Evolutionary conservation across 2,113 vertebrate genomes (phyloP).

Genomic region (Odontesthes bonariensis): DNA sequence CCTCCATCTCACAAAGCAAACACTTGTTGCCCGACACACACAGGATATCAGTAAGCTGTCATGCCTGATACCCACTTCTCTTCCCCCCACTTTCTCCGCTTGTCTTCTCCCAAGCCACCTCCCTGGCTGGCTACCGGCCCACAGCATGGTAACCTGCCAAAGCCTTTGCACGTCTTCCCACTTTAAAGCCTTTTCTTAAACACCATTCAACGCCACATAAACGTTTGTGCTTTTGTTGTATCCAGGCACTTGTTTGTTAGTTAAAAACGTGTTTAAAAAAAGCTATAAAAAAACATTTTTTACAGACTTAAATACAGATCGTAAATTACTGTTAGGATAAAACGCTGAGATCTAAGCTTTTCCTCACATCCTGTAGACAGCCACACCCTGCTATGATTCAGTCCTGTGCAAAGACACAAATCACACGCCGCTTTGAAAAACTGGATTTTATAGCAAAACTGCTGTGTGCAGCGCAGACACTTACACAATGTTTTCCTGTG

Average conservation of each 20-base stretch:
- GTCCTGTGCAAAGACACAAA: conserved; percentile 4
- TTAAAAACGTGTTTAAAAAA: too few relatives aligned
- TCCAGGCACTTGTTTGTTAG: not conserved
- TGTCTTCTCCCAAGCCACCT: conserved; percentile 42
- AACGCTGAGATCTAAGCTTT: conserved; percentile 13
- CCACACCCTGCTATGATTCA: conserved; percentile 70
- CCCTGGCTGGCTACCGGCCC: conserved; percentile 51
- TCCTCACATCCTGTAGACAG: conserved; percentile 3
- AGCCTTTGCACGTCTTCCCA: conserved; percentile 22
- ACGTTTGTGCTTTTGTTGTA: conserved; percentile 13
- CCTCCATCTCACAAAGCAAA: conserved; percentile 49
- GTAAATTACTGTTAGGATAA: conserved; percentile 19
- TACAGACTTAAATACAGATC: conserved; percentile 12
- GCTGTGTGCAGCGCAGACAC: conserved; percentile 6
- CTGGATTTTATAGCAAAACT: conserved; percentile 20
- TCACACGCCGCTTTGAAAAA: conserved; percentile 23
- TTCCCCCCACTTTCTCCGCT: conserved; percentile 33
- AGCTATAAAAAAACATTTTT: conserved; percentile 9
- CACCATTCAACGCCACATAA: conserved; percentile 17
- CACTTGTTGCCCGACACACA: conserved; percentile 27
- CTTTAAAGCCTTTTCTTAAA: conserved; percentile 19
- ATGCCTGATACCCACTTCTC: conserved; percentile 31
- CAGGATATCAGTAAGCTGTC: conserved; percentile 48
- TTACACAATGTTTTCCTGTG: not conserved
- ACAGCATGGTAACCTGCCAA: conserved; percentile 32